Base-by-base conservation (phyloP, 1,140 invertebrate genomes). In the Drosophila takahashii region DNA sequence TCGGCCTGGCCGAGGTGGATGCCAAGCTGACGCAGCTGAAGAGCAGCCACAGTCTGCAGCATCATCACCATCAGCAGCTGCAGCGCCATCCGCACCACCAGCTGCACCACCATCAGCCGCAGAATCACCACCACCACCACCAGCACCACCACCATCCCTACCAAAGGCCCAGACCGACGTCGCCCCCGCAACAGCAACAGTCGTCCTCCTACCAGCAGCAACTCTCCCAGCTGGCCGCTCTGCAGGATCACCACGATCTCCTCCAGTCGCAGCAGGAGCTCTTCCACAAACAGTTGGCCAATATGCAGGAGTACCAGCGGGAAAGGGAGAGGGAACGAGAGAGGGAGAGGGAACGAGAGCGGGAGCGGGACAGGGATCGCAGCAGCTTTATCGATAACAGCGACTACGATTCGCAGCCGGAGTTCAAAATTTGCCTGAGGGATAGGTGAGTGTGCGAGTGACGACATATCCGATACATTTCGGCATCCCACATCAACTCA, bases 361-460 rank as follows among this genome's bases (percentile, higher is more conserved):
- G 59, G 1, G 59, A 79, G 13, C 64, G 51, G 4, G 67, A 83
- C 16, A 10, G 66, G 8, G 81, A 86, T 15, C 42, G 64, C 3
- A 70, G 53, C 62, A 72, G 62, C 62, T 89, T 74, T 27, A 90
- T 86, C 52, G 79, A 76, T 65, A 73, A 59, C 77, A 86, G 75
- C 66, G 81, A 86, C 47, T 86, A 81, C 54, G 90, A 91, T 65
- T 90, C 85, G 22, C 85, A 86, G 70, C 79, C 78, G 58, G 90
- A 91, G 48, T 90, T 70, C 67, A 86, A 90, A 56, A 84, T 85
- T 78, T 90, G 90, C 73, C 90, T 92, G 81, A 90, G 86, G 90
- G 90, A 92, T 86, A 90, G 90, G 90, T 92, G 77, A 92, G 90
- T 90, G 90, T 90, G 65, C 70, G 62, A 58, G 75, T 42, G 56